These are phyloP conservation scores for Nomada ruficornis DNA, from an alignment of 2,888 invertebrate genomes.

Conservation along the genomic window DNA sequence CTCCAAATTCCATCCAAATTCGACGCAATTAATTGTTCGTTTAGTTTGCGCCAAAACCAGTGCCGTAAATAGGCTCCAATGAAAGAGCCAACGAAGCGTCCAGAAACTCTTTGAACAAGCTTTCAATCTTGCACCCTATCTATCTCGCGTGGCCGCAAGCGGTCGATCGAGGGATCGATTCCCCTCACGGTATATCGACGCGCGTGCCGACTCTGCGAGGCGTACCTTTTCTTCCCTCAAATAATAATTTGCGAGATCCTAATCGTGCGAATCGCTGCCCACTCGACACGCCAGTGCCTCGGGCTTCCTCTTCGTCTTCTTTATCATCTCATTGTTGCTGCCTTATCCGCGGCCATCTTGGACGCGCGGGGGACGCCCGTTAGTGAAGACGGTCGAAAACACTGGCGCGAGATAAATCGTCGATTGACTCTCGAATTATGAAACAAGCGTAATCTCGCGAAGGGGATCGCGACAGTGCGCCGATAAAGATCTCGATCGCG, in stretches of 20 bases:
- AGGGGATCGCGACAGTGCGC: slow-evolving; percentile 17
- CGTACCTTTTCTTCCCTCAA: slow-evolving; percentile 47
- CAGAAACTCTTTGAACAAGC: slow-evolving; percentile 50
- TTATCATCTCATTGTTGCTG: slow-evolving; percentile 63
- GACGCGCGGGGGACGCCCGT: slow-evolving; percentile 18
- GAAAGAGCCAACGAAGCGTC: background rate
- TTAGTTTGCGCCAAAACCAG: no score
- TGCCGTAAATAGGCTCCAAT: no score
- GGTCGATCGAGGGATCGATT: slow-evolving; percentile 11
- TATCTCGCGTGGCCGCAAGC: slow-evolving; percentile 8
- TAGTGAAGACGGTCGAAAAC: slow-evolving; percentile 49
- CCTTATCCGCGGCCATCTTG: slow-evolving; percentile 56
- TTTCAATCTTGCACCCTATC: background rate
- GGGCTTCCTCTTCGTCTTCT: slow-evolving; percentile 49
- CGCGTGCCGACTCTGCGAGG: slow-evolving; percentile 47
- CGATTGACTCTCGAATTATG: slow-evolving; percentile 55
- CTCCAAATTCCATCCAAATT: no score
- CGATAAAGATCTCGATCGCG: slow-evolving; percentile 47
- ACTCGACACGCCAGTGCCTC: slow-evolving; percentile 49
- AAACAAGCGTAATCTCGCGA: slow-evolving; percentile 52
- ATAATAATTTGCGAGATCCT: slow-evolving; percentile 63
- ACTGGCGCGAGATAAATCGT: slow-evolving; percentile 53
- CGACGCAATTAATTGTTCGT: no score
- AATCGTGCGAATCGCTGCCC: slow-evolving; percentile 57
- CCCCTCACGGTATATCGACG: background rate